Percentiles rank a stretch among this genome's conserved stretches.
phyloP scores from a whole-genome alignment of 1,140 invertebrate genomes.

The Anthonomus grandis region DNA sequence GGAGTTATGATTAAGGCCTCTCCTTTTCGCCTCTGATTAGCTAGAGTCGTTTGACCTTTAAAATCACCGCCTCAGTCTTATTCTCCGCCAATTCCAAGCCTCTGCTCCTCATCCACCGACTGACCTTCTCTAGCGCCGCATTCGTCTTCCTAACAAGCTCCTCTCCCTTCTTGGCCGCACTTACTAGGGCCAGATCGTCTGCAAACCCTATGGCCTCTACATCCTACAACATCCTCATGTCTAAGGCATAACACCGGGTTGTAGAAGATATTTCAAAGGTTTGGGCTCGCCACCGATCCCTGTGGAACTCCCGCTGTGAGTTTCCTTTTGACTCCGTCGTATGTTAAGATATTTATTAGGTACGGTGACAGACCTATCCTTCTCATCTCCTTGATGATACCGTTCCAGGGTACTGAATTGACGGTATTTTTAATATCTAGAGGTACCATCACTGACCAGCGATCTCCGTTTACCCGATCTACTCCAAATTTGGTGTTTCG shows the following conservation, averaged over 20 bases:
- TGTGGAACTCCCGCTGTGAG: constrained; percentile 31
- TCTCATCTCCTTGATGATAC: background rate
- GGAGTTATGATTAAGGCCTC: too few relatives aligned
- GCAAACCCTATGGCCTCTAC: constrained; percentile 32
- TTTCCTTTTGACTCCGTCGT: background rate
- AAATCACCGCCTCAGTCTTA: background rate
- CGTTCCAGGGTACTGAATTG: too few relatives aligned
- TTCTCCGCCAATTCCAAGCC: too few relatives aligned
- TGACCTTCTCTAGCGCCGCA: background rate
- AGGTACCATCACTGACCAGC: background rate
- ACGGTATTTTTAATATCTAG: too few relatives aligned
- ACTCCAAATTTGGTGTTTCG: background rate
- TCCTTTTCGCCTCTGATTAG: too few relatives aligned
- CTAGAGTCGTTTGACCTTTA: background rate
- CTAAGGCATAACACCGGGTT: constrained; percentile 35
- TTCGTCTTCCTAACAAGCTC: background rate
- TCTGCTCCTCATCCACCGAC: background rate
- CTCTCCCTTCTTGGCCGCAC: background rate
- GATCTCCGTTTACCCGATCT: background rate
- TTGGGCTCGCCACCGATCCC: constrained; percentile 38
- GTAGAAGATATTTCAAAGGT: constrained; percentile 42
- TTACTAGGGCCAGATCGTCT: constrained; percentile 35
- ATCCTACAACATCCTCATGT: constrained; percentile 25
- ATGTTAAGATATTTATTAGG: background rate
- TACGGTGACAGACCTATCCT: background rate